Base-by-base conservation (phyloP, 2,113 vertebrate species). In the Ameiurus melas region DNA sequence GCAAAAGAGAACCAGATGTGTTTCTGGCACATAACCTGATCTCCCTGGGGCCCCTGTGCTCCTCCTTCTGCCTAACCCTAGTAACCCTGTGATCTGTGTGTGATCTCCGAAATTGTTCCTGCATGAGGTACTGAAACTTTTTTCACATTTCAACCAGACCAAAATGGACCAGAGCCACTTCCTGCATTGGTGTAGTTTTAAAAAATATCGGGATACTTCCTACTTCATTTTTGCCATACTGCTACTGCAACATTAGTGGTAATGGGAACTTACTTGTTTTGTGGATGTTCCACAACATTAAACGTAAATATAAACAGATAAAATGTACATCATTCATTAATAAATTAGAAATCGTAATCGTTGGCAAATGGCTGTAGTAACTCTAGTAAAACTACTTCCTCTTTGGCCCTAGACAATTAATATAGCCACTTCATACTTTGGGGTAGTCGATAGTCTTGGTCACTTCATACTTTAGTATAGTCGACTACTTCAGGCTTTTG, bases 21-120 rank as follows among this genome's bases (percentile, higher is more conserved):
- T 81, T 71, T 57, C 36, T 86, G 62, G 66, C 30, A 19, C 86
- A 87, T 83, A 75, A 22, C 80, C 80, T 51, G 80, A 60, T 83
- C 80, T 60, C 80, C 86, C 10, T 25, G n/a, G 55, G 73, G 64
- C 0, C 73, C 30, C 4, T 75, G 66, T 22, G 73, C 36, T 75
- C 79, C 39, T 75, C 19, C 86, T 81, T 17, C 33, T 36, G 30
- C 57, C n/a, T 58, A 58, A 60, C 82, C 27, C 75, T 79, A 22
- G 66, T 71, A 25, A 71, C 47, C 68, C 30, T 85, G 71, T 87
- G 77, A 60, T 82, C 25, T 3, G 53, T 33, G 53, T 62, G 51
- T 83, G 79, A 71, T 22, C 60, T 33, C 78, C 36, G 17, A 68
- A 68, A 70, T 39, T 79, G 33, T 87, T 70, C 64, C 62, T 87